Conservation (phyloP, 2,113 vertebrate genomes). For the Petroica traversi region DNA sequence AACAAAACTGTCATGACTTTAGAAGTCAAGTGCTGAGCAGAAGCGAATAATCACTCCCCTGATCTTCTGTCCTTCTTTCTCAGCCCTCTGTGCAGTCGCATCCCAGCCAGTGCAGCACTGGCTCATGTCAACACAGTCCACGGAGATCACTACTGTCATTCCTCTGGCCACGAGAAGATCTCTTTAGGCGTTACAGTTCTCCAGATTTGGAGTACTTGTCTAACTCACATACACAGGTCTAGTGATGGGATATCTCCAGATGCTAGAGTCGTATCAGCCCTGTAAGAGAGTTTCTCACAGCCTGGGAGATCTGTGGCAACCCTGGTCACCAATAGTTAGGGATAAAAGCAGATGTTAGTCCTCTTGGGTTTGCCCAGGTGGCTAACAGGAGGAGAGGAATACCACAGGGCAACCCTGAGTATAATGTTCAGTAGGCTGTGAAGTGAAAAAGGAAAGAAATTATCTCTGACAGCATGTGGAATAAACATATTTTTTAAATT, state of each 20-base stretch:
- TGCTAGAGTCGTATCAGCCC: background rate
- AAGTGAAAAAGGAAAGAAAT: background rate
- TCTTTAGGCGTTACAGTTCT: background rate
- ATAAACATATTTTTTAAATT: background rate
- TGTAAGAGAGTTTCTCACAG: background rate
- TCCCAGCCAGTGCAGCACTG: background rate
- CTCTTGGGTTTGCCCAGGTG: background rate
- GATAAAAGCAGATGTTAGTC: background rate
- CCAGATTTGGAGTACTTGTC: background rate
- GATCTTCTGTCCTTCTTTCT: background rate
- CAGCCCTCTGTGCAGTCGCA: background rate
- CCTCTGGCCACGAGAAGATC: background rate
- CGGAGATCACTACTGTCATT: background rate
- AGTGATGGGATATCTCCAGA: background rate
- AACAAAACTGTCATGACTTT: background rate
- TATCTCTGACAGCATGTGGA: background rate
- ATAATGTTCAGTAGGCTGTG: background rate
- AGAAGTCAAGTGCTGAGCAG: background rate
- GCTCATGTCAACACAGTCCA: background rate
- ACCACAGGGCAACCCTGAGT: background rate
- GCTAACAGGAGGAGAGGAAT: background rate
- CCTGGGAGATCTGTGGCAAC: background rate
- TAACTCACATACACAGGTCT: fast-evolving
- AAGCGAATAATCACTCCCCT: background rate
- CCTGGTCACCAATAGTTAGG: background rate